phyloP scores from a whole-genome alignment of 2,888 invertebrate genomes.

The Campoplex nolae region DNA sequence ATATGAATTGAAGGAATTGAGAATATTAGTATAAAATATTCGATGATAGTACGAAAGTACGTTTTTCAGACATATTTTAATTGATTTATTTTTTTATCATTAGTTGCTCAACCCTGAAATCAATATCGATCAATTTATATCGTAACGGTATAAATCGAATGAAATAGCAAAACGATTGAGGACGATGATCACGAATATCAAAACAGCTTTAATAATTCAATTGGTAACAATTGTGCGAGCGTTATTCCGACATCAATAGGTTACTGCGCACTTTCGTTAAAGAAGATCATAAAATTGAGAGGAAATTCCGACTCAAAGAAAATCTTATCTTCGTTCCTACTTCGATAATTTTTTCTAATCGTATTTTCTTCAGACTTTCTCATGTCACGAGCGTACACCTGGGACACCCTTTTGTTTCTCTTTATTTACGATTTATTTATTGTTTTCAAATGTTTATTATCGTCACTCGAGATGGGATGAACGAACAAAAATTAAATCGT shows the following conservation, averaged over 20 bases:
- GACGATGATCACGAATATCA: constrained; percentile 27
- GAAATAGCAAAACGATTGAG: constrained; percentile 28
- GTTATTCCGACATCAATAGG: constrained; percentile 26
- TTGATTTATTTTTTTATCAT: not conserved
- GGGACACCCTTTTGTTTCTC: not conserved
- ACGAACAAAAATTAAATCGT: constrained; percentile 20
- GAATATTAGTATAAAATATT: not conserved
- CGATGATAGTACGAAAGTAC: not conserved
- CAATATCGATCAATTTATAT: constrained; percentile 49
- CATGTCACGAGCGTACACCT: too few relatives aligned
- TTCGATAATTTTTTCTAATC: too few relatives aligned
- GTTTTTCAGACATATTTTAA: not conserved
- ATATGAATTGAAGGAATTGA: not conserved
- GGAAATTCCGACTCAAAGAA: not conserved
- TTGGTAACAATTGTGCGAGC: constrained; percentile 44
- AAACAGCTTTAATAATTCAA: constrained; percentile 30
- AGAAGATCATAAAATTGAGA: not conserved
- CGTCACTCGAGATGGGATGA: not conserved
- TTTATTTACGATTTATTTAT: not conserved
- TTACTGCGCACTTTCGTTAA: constrained; percentile 1
- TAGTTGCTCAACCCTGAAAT: constrained; percentile 10
- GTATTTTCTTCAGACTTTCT: not conserved
- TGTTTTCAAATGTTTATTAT: not conserved
- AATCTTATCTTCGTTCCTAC: not conserved
- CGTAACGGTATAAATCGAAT: constrained; percentile 25